Evolutionary conservation across 2,797 vertebrate species (phyloP).

Genomic region (Coccyzus lansbergi): DNA sequence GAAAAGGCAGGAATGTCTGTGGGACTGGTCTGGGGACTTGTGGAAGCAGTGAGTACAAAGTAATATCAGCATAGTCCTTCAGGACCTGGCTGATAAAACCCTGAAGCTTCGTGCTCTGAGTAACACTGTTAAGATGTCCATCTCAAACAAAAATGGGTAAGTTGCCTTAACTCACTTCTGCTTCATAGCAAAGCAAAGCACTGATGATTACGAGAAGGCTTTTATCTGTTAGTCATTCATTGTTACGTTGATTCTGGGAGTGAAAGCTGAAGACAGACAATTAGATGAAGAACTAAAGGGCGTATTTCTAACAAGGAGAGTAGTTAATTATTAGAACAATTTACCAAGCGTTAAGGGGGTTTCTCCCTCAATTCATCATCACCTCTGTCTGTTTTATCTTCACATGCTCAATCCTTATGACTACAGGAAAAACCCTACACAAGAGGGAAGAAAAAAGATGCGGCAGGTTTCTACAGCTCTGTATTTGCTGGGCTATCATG

Average conservation of each 20-base stretch:
- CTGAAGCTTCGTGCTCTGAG: neutral
- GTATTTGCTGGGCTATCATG: neutral
- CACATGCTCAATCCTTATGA: neutral
- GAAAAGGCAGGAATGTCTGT: neutral
- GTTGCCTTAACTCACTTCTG: neutral
- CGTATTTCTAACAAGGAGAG: neutral
- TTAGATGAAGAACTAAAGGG: neutral
- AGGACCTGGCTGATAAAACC: neutral
- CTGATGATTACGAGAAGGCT: neutral
- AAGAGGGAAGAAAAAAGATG: neutral
- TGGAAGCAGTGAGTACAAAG: neutral
- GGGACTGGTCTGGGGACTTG: neutral
- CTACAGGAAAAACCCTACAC: neutral
- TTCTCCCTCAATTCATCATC: neutral
- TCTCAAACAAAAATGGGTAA: neutral
- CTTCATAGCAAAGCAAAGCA: neutral
- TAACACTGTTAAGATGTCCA: neutral
- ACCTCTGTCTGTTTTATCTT: neutral
- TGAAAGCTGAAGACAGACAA: neutral
- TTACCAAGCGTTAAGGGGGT: neutral
- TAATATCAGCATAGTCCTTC: neutral
- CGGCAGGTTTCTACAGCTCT: neutral
- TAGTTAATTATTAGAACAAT: conserved; percentile 3
- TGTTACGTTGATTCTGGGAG: neutral
- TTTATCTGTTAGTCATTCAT: neutral